A percentile compares a stretch with the other conserved stretches of the same genome.
phyloP scores from a whole-genome alignment of 2,888 invertebrate species.

The Campoletis raptor region DNA sequence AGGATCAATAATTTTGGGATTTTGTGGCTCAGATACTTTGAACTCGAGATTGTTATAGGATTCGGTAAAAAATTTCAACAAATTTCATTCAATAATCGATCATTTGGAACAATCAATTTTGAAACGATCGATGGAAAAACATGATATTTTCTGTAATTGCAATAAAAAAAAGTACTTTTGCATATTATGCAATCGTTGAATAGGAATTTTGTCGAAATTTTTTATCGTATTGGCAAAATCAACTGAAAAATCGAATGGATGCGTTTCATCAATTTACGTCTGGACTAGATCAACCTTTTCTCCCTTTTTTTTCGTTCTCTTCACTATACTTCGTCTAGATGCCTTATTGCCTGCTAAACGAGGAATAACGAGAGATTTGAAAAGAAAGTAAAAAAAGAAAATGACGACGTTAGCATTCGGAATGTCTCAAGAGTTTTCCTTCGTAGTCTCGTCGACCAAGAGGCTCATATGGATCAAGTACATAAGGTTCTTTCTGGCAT shows the following conservation, averaged over 20 bases:
- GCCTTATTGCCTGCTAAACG: slow-evolving; percentile 3
- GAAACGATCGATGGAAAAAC: neutral
- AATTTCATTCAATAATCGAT: neutral
- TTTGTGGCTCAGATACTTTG: neutral
- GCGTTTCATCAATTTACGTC: neutral
- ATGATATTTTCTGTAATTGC: too few relatives aligned
- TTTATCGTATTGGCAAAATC: neutral
- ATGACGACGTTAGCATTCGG: slow-evolving; percentile 14
- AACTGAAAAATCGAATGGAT: too few relatives aligned
- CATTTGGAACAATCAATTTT: neutral
- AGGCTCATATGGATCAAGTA: slow-evolving; percentile 54
- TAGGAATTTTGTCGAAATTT: neutral
- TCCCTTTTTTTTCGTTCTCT: neutral
- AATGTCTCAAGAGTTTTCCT: slow-evolving; percentile 63
- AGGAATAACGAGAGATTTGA: slow-evolving; percentile 11
- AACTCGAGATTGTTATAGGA: neutral
- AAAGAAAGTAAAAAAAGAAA: slow-evolving; percentile 43
- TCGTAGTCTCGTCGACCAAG: slow-evolving; percentile 29
- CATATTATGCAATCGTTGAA: too few relatives aligned
- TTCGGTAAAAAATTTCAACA: neutral
- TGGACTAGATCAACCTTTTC: neutral
- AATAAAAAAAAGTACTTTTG: too few relatives aligned
- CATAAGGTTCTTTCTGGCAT: slow-evolving; percentile 21
- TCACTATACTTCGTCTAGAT: neutral
- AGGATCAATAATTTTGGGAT: neutral